Percentiles rank a stretch among this genome's conserved stretches.
Evolutionary conservation across 2,888 invertebrate genomes (phyloP).

Genomic region (Drosophila diplacantha): DNA sequence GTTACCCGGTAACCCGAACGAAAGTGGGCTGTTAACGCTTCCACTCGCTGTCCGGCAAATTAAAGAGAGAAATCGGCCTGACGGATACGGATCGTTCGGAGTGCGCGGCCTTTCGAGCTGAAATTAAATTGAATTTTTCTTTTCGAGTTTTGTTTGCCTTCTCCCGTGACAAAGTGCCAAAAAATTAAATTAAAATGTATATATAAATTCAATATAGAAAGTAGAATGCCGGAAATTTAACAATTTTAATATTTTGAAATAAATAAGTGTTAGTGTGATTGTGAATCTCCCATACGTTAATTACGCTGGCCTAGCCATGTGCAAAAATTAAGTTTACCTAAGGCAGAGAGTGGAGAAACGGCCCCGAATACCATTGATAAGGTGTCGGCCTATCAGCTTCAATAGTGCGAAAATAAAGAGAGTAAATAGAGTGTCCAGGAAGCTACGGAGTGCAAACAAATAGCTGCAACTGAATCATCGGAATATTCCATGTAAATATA

Average conservation of each 20-base stretch:
- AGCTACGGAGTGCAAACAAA: slow-evolving; percentile 17
- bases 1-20: background rate
- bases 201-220: slow-evolving; percentile 22
- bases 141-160: slow-evolving; percentile 42
- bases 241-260: slow-evolving; percentile 21
- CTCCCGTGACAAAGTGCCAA: slow-evolving; percentile 52
- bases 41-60: background rate
- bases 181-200: slow-evolving; percentile 12
- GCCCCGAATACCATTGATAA: slow-evolving; percentile 22
- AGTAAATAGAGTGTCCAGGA: slow-evolving; percentile 3
- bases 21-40: background rate
- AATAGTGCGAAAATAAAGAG: slow-evolving; percentile 19
- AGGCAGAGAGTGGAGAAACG: slow-evolving; percentile 19
- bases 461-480: slow-evolving; percentile 26
- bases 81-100: slow-evolving; percentile 56
- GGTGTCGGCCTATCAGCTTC: slow-evolving; percentile 22
- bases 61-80: slow-evolving; percentile 5
- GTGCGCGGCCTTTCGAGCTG: slow-evolving; percentile 22
- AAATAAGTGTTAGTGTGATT: slow-evolving; percentile 1
- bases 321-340: slow-evolving; percentile 16
- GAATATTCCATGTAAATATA: slow-evolving; percentile 60
- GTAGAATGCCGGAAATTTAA: slow-evolving; percentile 28
- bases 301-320: slow-evolving; percentile 16
- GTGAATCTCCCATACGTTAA: slow-evolving; percentile 6
- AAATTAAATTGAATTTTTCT: slow-evolving; percentile 14